Percentiles rank a stretch among this genome's conserved stretches.
Evolutionary conservation across 2,888 invertebrate species (phyloP).

Genomic region (Metalampra italica): DNA sequence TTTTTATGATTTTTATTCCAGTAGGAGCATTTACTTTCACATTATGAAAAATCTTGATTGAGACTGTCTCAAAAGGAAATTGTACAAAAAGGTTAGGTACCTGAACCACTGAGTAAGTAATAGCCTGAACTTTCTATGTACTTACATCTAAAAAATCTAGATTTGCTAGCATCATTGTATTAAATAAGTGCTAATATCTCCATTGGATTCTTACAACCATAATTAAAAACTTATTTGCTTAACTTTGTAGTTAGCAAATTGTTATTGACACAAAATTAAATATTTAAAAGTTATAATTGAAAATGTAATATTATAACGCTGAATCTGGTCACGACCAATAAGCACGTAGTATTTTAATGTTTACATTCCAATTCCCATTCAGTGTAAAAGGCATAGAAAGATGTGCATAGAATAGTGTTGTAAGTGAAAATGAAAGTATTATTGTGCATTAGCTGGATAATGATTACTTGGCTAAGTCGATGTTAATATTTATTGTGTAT

Average conservation of each 20-base stretch:
- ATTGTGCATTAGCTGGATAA: slow-evolving; percentile 66
- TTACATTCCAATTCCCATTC: slow-evolving; percentile 28
- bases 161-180: slow-evolving; percentile 34
- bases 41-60: slow-evolving; percentile 9
- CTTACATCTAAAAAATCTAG: slow-evolving; percentile 34
- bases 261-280: background rate
- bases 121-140: slow-evolving; percentile 60
- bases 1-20: slow-evolving; percentile 21
- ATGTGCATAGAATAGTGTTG: slow-evolving; percentile 13
- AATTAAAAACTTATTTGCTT: background rate
- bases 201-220: slow-evolving; percentile 13
- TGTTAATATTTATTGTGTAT: slow-evolving; percentile 77
- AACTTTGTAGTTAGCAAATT: slow-evolving; percentile 1
- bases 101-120: too few species aligned
- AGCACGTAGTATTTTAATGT: background rate
- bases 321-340: background rate
- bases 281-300: background rate
- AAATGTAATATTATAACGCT: background rate
- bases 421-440: slow-evolving; percentile 71
- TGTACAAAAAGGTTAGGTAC: slow-evolving; percentile 72
- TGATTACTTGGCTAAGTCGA: slow-evolving; percentile 64
- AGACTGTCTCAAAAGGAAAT: slow-evolving; percentile 17
- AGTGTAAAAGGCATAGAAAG: background rate
- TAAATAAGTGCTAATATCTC: slow-evolving; percentile 41
- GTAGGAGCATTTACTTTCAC: slow-evolving; percentile 33